Conservation (phyloP, 2,113 vertebrate genomes). For the Ceyx cyanopectus region DNA sequence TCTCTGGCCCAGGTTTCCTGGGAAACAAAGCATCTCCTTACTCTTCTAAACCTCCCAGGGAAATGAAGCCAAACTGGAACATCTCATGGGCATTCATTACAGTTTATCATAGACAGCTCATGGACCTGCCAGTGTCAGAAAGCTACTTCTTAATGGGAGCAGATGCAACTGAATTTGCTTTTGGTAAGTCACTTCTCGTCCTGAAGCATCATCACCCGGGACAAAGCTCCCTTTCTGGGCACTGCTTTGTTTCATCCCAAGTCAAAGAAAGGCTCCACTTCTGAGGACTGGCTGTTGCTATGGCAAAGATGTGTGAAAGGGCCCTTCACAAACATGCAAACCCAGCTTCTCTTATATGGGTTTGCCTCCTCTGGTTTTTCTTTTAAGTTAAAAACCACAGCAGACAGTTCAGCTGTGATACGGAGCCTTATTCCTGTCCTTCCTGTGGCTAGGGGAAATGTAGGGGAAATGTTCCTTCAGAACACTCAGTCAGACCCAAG, state of each 20-base stretch:
- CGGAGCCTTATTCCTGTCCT: neutral
- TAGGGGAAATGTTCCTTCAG: neutral
- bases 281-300: neutral
- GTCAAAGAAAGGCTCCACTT: neutral
- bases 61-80: conserved; percentile 30
- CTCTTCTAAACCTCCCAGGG: conserved; percentile 20
- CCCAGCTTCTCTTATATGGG: neutral
- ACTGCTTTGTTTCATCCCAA: neutral
- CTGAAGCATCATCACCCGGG: neutral
- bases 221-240: neutral
- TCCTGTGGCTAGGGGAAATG: neutral
- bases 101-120: conserved; percentile 7
- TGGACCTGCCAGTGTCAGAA: neutral
- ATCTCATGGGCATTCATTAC: neutral
- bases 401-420: neutral
- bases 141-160: neutral
- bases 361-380: neutral
- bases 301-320: neutral
- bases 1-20: conserved; percentile 21
- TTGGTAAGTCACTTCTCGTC: neutral
- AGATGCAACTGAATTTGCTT: neutral
- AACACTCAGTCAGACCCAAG: neutral
- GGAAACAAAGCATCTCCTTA: conserved; percentile 40
- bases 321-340: neutral
- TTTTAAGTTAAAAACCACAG: neutral